These are phyloP conservation scores for Struthidea cinerea DNA, from an alignment of 2,113 vertebrate species.

Conservation along the genomic window DNA sequence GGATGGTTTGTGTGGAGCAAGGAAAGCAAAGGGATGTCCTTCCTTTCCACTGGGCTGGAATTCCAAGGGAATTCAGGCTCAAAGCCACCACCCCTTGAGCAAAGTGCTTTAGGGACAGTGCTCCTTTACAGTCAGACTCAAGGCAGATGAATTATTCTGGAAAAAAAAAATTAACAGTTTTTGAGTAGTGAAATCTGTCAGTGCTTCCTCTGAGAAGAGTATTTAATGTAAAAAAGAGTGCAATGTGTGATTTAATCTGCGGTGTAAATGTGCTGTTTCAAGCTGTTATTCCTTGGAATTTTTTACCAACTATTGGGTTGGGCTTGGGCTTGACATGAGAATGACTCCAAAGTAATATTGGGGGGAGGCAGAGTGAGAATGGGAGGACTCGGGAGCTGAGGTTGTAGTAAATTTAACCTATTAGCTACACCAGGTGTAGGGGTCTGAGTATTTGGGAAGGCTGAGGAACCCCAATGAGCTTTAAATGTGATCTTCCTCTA, in stretches of 20 bases:
- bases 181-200: neutral
- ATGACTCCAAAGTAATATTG: fast-evolving
- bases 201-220: neutral
- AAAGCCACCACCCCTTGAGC: neutral
- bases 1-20: neutral
- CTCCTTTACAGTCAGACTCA: neutral
- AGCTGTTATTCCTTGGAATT: neutral
- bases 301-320: neutral
- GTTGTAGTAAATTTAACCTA: neutral
- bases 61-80: neutral
- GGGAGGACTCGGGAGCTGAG: neutral
- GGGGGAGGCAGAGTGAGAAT: fast-evolving
- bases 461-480: fast-evolving
- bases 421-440: no score
- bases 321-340: neutral
- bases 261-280: fast-evolving
- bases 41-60: neutral
- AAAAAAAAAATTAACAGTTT: neutral
- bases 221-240: neutral
- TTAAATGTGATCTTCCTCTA: fast-evolving
- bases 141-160: neutral
- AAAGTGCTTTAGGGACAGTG: fast-evolving
- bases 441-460: neutral
- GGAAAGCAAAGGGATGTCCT: no score
- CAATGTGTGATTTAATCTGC: neutral